Percentiles rank a stretch among this genome's conserved stretches.
Evolutionary conservation across 1,140 invertebrate species (phyloP).

Genomic region (Drosophila ananassae): DNA sequence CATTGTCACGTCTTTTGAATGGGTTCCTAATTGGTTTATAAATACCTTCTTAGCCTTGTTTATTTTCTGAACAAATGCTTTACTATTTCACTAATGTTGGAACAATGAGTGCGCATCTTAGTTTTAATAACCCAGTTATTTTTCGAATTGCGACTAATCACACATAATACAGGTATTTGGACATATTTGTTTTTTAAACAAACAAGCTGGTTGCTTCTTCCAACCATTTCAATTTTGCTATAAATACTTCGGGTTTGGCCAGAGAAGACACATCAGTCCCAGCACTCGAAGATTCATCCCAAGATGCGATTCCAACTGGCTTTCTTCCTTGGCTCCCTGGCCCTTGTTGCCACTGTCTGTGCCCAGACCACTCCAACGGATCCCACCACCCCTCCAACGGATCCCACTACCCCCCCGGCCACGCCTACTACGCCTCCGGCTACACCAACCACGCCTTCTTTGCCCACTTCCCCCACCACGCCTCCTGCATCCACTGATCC

Average conservation of each 20-base stretch:
- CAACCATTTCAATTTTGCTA: neutral
- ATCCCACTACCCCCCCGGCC: neutral
- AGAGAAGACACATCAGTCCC: neutral
- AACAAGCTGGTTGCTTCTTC: neutral
- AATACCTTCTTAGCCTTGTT: too few relatives aligned
- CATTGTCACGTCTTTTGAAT: too few relatives aligned
- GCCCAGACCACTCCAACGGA: neutral
- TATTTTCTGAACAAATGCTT: too few relatives aligned
- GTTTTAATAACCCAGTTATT: too few relatives aligned
- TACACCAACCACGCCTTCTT: neutral
- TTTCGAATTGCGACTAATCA: neutral
- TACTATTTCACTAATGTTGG: too few relatives aligned
- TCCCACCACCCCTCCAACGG: neutral
- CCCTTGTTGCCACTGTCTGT: neutral
- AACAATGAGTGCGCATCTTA: too few relatives aligned
- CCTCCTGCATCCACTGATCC: neutral
- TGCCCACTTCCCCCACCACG: neutral
- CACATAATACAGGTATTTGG: neutral
- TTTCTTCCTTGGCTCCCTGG: neutral
- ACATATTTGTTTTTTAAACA: neutral
- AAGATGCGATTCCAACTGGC: slow-evolving; percentile 4
- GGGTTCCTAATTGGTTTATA: too few relatives aligned
- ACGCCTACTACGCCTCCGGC: neutral
- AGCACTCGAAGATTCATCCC: too few relatives aligned
- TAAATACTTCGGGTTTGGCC: neutral